These are phyloP conservation scores for Amphipoea lucens DNA, from an alignment of 2,888 invertebrate species.

Conservation along the genomic window DNA sequence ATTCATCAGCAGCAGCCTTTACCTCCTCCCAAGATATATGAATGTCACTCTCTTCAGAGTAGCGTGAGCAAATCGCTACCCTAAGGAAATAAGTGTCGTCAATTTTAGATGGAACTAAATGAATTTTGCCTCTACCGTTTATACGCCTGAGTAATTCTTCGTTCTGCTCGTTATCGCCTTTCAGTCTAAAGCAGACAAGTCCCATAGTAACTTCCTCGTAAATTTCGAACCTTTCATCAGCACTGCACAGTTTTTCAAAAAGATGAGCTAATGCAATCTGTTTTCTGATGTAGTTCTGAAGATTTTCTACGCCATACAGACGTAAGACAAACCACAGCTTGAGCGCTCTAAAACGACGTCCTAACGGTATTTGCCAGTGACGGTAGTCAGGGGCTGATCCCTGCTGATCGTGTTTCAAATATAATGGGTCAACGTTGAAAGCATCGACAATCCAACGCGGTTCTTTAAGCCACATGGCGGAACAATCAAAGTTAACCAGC, in stretches of 20 bases:
- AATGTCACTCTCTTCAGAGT: constrained; percentile 95
- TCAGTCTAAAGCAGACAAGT: constrained; percentile 98
- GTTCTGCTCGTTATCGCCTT: constrained; percentile 95
- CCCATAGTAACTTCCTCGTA: constrained; percentile 97
- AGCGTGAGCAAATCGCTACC: constrained; percentile 97
- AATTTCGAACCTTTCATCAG: constrained; percentile 96
- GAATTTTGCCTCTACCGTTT: constrained; percentile 97
- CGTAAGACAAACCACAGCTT: constrained; percentile 99
- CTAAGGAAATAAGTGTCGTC: constrained; percentile 95
- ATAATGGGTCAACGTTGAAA: constrained; percentile 99
- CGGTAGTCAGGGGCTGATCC: constrained; percentile 97
- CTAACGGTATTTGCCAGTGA: constrained; percentile 99
- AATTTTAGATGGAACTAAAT: constrained; percentile 97
- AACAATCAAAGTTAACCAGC: constrained; percentile 99
- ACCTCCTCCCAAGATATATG: constrained; percentile 96
- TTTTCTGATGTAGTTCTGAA: constrained; percentile 96
- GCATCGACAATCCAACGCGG: constrained; percentile 97
- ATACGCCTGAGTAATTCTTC: constrained; percentile 95
- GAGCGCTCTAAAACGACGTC: constrained; percentile 97
- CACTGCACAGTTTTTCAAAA: constrained; percentile 94
- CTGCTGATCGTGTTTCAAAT: constrained; percentile 98
- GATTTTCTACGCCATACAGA: constrained; percentile 96
- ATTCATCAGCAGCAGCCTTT: constrained; percentile 93
- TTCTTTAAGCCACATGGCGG: constrained; percentile 98
- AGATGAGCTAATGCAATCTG: constrained; percentile 96